Percentiles rank a stretch among this genome's conserved stretches.
Evolutionary conservation across 1,140 invertebrate genomes (phyloP).

Genomic region (Helicorthomorpha holstii): DNA sequence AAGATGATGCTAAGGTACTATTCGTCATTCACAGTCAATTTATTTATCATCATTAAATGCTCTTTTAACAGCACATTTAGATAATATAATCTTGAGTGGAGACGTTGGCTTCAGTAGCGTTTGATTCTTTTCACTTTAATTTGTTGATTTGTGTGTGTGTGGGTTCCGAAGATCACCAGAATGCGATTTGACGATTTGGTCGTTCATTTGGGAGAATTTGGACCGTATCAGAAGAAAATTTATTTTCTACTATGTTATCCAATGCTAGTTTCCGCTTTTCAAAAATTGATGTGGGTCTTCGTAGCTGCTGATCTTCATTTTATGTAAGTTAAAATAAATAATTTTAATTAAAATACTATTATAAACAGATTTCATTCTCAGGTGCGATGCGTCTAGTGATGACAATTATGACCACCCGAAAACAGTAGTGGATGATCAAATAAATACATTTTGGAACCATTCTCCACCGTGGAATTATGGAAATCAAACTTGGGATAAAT

Average conservation of each 20-base stretch:
- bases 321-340: conserved; percentile 18
- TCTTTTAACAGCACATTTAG: no score
- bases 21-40: no score
- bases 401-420: conserved; percentile 19
- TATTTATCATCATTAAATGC: no score
- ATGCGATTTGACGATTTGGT: conserved; percentile 40
- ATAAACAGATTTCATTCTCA: conserved; percentile 8
- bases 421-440: no score
- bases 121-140: no score
- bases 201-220: conserved; percentile 37
- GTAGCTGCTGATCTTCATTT: conserved; percentile 33
- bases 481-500: background rate
- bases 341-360: conserved; percentile 7
- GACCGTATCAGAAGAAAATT: conserved; percentile 34
- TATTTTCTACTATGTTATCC: conserved; percentile 37
- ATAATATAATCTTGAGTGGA: no score
- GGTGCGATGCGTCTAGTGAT: conserved; percentile 11
- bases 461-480: conserved; percentile 6
- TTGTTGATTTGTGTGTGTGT: no score
- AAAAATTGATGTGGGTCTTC: conserved; percentile 40
- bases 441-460: no score
- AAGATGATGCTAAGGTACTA: no score
- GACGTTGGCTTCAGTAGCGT: no score
- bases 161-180: no score
- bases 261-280: conserved; percentile 36